A percentile compares a stretch with the other conserved stretches of the same genome.
Conservation (phyloP, 2,113 vertebrate genomes). For the Thinocorus orbignyianus region DNA sequence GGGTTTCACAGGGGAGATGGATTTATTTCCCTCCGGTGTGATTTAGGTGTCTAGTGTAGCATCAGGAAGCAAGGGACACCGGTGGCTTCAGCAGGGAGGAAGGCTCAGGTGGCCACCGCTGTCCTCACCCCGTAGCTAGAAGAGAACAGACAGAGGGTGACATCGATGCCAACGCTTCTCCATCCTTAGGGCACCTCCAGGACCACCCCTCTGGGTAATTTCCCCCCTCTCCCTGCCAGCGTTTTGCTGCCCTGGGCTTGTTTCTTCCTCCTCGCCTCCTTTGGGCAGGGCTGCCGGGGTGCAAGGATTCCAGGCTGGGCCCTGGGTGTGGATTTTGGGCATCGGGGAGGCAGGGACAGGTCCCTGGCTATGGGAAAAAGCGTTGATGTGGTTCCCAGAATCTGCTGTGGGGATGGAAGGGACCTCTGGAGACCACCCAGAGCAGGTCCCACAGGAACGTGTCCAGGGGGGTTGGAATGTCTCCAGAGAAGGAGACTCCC, state of each 20-base stretch:
- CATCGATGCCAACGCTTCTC: rapidly evolving
- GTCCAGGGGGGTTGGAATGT: no score
- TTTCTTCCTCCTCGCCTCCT: not conserved
- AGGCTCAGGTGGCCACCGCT: not conserved
- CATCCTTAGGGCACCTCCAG: rapidly evolving
- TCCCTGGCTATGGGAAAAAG: not conserved
- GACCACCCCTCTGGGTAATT: no score
- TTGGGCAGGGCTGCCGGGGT: not conserved
- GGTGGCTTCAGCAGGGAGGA: not conserved
- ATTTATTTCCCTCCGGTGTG: rapidly evolving
- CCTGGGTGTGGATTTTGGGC: not conserved
- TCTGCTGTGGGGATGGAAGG: no score
- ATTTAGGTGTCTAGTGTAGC: rapidly evolving
- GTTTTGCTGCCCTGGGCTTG: not conserved
- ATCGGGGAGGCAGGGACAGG: not conserved
- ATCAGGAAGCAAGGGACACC: rapidly evolving
- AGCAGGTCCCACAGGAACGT: no score
- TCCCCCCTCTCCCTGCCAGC: not conserved
- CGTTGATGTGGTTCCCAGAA: rapidly evolving
- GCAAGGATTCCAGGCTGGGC: not conserved
- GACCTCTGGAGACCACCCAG: no score
- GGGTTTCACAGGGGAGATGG: not conserved
- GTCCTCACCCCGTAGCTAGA: not conserved
- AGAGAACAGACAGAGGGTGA: not conserved
- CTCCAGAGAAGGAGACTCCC: no score